phyloP scores from a whole-genome alignment of 1,140 invertebrate genomes.

The Apis laboriosa region DNA sequence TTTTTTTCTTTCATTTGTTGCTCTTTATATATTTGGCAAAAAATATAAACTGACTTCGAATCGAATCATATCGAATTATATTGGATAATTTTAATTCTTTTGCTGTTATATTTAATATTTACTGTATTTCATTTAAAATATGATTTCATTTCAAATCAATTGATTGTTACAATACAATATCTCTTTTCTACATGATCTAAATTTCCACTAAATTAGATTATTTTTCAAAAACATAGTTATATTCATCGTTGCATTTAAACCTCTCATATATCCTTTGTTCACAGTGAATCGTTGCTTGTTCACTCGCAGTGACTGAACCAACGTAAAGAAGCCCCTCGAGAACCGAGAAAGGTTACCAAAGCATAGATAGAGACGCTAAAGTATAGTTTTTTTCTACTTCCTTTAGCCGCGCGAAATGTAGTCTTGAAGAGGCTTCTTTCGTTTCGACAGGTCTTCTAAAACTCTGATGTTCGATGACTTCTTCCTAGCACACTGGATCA shows the following conservation, averaged over 20 bases:
- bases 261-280: constrained; percentile 24
- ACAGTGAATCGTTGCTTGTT: not conserved
- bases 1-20: too few relatives aligned
- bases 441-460: constrained; percentile 1
- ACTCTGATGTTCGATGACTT: constrained; percentile 30
- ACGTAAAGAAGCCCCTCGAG: constrained; percentile 24
- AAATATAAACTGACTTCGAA: too few relatives aligned
- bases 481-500: constrained; percentile 39
- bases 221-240: not conserved
- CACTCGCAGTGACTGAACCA: constrained; percentile 6
- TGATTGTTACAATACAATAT: not conserved
- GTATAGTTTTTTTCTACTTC: constrained; percentile 41
- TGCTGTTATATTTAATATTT: too few relatives aligned
- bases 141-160: not conserved
- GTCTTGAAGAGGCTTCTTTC: constrained; percentile 18
- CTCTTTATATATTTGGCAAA: too few relatives aligned
- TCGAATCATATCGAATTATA: too few relatives aligned
- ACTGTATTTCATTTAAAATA: not conserved
- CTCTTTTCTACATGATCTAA: not conserved
- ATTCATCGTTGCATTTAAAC: not conserved
- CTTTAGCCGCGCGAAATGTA: constrained; percentile 13
- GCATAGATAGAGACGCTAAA: constrained; percentile 59
- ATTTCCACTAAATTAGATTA: too few relatives aligned
- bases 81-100: too few relatives aligned
- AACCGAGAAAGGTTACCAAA: constrained; percentile 61